These are phyloP conservation scores for Pterois miles DNA, from an alignment of 2,797 vertebrate species.

Conservation along the genomic window DNA sequence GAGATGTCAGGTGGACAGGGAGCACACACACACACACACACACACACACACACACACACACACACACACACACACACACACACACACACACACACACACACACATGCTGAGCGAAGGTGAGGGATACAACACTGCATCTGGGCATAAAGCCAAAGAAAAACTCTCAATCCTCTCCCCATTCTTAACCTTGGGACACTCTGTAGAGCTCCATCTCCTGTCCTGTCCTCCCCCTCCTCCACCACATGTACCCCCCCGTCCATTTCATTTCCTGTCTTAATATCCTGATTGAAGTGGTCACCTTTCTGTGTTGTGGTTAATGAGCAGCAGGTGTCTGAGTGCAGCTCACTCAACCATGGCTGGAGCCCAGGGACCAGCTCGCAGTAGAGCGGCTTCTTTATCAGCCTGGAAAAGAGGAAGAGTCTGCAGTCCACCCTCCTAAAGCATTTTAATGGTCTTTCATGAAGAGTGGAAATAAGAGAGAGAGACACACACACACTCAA, in stretches of 20 bases:
- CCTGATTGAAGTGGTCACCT: slow-evolving; percentile 80
- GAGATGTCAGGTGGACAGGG: slow-evolving; percentile 65
- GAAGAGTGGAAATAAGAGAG: slow-evolving; percentile 35
- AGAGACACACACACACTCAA: background rate
- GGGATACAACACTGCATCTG: slow-evolving; percentile 61
- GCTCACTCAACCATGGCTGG: slow-evolving; percentile 41
- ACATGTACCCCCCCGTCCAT: slow-evolving; percentile 47
- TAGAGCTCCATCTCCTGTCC: background rate
- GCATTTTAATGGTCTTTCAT: slow-evolving; percentile 55
- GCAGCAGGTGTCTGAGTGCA: slow-evolving; percentile 73
- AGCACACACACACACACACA: slow-evolving; percentile 3
- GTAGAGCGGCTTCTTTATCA: slow-evolving; percentile 36
- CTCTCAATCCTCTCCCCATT: slow-evolving; percentile 9
- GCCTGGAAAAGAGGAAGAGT: slow-evolving; percentile 24
- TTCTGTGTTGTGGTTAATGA: slow-evolving; percentile 74
- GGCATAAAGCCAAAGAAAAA: slow-evolving; percentile 62
- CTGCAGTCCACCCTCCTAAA: slow-evolving; percentile 27
- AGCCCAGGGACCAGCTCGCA: slow-evolving; percentile 30
- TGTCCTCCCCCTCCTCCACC: background rate
- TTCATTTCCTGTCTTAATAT: slow-evolving; percentile 74
- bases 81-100: slow-evolving; percentile 12
- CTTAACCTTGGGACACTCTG: slow-evolving; percentile 13
- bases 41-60: background rate
- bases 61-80: background rate
- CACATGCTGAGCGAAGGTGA: slow-evolving; percentile 62